Evolutionary conservation across 2,888 invertebrate species (phyloP).

Genomic region (Hermodice carunculata): DNA sequence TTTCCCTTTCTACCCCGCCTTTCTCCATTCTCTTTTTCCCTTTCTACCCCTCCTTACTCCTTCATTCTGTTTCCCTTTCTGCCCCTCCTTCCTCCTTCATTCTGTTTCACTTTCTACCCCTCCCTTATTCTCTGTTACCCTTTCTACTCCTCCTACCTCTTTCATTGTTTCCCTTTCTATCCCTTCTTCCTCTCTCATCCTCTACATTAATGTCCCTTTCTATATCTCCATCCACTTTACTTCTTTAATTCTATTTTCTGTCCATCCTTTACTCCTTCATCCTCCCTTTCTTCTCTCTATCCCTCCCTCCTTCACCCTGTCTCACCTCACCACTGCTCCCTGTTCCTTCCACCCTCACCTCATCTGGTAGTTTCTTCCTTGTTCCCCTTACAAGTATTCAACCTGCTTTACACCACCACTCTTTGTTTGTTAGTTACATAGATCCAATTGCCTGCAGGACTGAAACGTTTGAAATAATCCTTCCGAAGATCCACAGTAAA

Average conservation of each 20-base stretch:
- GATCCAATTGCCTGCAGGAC: too few relatives aligned
- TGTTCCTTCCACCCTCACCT: too few relatives aligned
- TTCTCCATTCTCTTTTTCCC: too few relatives aligned
- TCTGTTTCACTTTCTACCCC: background rate
- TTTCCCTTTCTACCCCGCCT: too few relatives aligned
- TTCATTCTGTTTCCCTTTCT: background rate
- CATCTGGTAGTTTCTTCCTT: too few relatives aligned
- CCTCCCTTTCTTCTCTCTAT: constrained; percentile 5
- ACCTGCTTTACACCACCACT: too few relatives aligned
- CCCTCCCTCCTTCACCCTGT: too few relatives aligned
- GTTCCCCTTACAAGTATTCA: too few relatives aligned
- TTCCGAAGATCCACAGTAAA: too few relatives aligned
- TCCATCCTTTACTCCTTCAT: background rate
- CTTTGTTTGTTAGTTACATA: too few relatives aligned
- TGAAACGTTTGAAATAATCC: too few relatives aligned
- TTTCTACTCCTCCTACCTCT: background rate
- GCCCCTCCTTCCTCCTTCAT: background rate
- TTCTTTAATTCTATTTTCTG: background rate
- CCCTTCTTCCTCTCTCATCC: background rate
- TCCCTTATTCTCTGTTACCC: background rate
- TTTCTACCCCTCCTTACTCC: background rate
- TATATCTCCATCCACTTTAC: background rate
- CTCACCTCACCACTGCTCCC: too few relatives aligned
- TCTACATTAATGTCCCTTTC: background rate
- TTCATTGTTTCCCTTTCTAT: background rate